Evolutionary conservation across 2,888 invertebrate genomes (phyloP).

Genomic region (Idaea biselata): DNA sequence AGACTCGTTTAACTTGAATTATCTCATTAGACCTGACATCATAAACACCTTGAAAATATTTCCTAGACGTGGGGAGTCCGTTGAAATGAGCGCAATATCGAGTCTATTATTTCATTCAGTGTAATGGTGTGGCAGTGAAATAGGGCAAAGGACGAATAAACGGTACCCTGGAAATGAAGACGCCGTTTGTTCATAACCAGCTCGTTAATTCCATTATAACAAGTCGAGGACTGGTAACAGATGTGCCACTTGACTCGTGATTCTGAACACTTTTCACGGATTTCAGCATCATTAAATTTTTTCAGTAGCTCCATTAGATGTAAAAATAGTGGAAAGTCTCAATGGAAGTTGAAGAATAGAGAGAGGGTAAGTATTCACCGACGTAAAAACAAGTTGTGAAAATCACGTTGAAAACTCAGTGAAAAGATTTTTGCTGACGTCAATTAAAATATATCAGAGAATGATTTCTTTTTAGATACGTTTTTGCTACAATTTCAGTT

Average conservation of each 20-base stretch:
- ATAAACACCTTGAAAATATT: constrained; percentile 63
- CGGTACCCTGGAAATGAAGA: constrained; percentile 75
- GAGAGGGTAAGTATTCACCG: constrained; percentile 12
- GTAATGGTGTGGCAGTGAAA: constrained; percentile 76
- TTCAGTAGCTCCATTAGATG: constrained; percentile 42
- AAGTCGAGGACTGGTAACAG: constrained; percentile 72
- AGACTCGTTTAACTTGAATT: constrained; percentile 29
- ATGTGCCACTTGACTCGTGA: constrained; percentile 68
- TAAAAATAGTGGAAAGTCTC: constrained; percentile 36
- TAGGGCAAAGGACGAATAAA: constrained; percentile 71
- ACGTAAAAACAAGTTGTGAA: constrained; percentile 15
- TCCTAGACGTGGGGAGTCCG: constrained; percentile 55
- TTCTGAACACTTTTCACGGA: constrained; percentile 50
- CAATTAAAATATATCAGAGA: constrained; percentile 11
- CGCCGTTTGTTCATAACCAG: constrained; percentile 79
- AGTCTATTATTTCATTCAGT: constrained; percentile 73
- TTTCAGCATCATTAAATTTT: constrained; percentile 49
- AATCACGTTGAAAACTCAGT: constrained; percentile 14
- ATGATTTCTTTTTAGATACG: constrained; percentile 5
- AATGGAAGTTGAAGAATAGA: constrained; percentile 25
- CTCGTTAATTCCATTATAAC: constrained; percentile 79
- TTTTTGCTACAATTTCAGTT: constrained; percentile 7
- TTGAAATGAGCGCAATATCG: constrained; percentile 60
- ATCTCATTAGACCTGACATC: constrained; percentile 43
- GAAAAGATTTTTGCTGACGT: constrained; percentile 13